A percentile compares a stretch with the other conserved stretches of the same genome.
Evolutionary conservation across 2,888 invertebrate species (phyloP).

Genomic region (Eledone cirrhosa): DNA sequence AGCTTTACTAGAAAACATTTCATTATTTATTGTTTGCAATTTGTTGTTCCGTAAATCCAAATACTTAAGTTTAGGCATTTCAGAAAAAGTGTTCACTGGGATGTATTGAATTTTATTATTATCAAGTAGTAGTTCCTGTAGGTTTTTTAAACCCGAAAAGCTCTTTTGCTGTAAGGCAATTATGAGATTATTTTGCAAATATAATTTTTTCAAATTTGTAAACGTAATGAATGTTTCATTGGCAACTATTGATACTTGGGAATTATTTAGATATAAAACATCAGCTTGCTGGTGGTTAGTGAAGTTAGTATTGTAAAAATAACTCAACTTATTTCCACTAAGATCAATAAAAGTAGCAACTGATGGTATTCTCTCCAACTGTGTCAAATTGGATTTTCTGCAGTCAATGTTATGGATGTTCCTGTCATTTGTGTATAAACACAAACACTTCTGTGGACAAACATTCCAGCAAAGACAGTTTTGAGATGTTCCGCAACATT

Average conservation of each 20-base stretch:
- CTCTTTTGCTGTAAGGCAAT: neutral
- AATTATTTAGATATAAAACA: conserved; percentile 34
- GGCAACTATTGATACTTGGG: conserved; percentile 33
- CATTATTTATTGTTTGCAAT: conserved; percentile 35
- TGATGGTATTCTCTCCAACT: neutral
- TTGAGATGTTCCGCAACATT: neutral
- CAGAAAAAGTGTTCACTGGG: conserved; percentile 36
- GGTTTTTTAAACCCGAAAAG: conserved; percentile 27
- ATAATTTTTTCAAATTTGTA: conserved; percentile 35
- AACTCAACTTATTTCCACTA: neutral
- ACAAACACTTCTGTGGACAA: neutral
- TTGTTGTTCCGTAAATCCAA: conserved; percentile 34
- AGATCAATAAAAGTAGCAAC: neutral
- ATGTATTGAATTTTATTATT: conserved; percentile 39
- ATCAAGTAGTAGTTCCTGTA: conserved; percentile 38
- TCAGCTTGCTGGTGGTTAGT: neutral
- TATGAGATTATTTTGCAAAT: conserved; percentile 38
- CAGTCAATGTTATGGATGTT: neutral
- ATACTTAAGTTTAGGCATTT: conserved; percentile 33
- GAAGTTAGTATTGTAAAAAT: neutral
- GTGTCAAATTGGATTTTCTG: neutral
- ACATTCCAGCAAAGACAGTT: neutral
- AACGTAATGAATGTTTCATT: conserved; percentile 38
- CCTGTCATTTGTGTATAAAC: neutral
- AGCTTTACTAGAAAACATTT: conserved; percentile 25